phyloP scores from a whole-genome alignment of 2,113 vertebrate species.

The Austrofundulus limnaeus region DNA sequence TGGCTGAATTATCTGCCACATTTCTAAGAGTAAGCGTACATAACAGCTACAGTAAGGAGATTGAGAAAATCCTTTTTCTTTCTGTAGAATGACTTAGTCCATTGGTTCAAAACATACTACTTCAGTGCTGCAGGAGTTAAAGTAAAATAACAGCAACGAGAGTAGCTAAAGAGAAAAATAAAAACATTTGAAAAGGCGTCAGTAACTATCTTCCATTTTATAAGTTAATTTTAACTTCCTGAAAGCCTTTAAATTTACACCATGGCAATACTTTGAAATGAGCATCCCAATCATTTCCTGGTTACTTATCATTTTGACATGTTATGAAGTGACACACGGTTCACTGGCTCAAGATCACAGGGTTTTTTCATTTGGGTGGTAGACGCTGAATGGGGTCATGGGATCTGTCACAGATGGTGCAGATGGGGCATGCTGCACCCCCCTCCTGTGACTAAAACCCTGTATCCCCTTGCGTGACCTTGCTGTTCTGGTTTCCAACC shows the following conservation, averaged over 20 bases:
- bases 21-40: conserved; percentile 46
- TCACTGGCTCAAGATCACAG: conserved; percentile 42
- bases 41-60: conserved; percentile 28
- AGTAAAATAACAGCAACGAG: conserved; percentile 17
- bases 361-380: conserved; percentile 38
- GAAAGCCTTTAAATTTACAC: conserved; percentile 34
- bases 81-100: conserved; percentile 17
- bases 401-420: conserved; percentile 72
- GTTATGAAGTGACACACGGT: conserved; percentile 57
- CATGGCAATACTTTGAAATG: conserved; percentile 51
- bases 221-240: conserved; percentile 24
- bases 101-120: conserved; percentile 29
- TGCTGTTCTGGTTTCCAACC: conserved; percentile 3
- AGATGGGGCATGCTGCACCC: conserved; percentile 43
- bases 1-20: conserved; percentile 40
- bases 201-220: conserved; percentile 24
- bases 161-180: not conserved
- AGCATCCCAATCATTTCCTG: conserved; percentile 50
- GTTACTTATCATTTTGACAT: conserved; percentile 50
- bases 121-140: conserved; percentile 30
- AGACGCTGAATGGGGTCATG: conserved; percentile 69
- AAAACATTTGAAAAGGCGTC: not conserved
- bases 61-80: conserved; percentile 48
- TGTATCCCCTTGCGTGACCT: conserved; percentile 5
- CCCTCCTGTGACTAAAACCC: conserved; percentile 32